phyloP scores from a whole-genome alignment of 2,113 vertebrate genomes.

The Phylloscopus whistleri region DNA sequence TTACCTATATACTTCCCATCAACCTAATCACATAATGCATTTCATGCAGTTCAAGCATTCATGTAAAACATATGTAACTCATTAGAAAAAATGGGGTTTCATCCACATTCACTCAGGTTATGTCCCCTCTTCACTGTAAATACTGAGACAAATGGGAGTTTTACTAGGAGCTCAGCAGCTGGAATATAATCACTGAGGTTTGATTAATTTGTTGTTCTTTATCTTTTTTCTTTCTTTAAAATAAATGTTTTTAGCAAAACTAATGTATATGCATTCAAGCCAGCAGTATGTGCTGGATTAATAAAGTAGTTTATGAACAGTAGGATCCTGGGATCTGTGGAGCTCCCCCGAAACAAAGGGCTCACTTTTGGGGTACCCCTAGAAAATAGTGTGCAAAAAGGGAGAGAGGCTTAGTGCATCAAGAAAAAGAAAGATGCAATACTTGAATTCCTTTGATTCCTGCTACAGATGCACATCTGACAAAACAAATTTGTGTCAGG shows the following conservation, averaged over 20 bases:
- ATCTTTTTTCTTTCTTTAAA: background rate
- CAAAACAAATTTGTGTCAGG: background rate
- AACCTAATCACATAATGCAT: background rate
- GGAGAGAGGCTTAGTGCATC: background rate
- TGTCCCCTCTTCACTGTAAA: background rate
- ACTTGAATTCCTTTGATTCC: constrained; percentile 1
- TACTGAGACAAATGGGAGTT: background rate
- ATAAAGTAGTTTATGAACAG: background rate
- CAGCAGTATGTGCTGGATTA: background rate
- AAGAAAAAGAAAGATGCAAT: background rate
- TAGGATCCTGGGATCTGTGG: background rate
- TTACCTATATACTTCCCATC: background rate
- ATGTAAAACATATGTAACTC: background rate
- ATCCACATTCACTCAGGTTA: background rate
- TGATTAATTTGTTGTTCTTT: background rate
- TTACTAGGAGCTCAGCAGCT: background rate
- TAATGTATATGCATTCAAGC: background rate
- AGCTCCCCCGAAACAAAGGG: background rate
- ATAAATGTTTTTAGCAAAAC: background rate
- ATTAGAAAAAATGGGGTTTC: background rate
- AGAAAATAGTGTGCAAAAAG: background rate
- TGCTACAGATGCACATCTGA: background rate
- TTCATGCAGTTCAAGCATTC: background rate
- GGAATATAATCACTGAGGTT: background rate
- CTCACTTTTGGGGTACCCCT: background rate